Evolutionary conservation across 2,888 invertebrate genomes (phyloP).

Genomic region (Hemicrepidius hirtus): DNA sequence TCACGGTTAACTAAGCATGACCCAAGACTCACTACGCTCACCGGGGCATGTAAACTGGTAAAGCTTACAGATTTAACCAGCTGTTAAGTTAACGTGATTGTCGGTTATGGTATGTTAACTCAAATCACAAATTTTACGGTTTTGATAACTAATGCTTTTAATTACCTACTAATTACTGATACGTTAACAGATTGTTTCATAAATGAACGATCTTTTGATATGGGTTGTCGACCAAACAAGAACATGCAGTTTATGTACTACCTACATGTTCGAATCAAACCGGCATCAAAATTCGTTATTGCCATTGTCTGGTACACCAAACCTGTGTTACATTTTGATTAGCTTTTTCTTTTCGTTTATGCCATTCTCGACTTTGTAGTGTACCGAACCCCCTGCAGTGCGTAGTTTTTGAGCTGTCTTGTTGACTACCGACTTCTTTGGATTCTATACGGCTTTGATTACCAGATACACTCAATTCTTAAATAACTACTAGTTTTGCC

Average conservation of each 20-base stretch:
- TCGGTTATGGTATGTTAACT: constrained; percentile 55
- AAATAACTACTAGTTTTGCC: constrained; percentile 22
- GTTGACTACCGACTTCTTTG: constrained; percentile 10
- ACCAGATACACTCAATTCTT: constrained; percentile 20
- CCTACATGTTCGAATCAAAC: neutral
- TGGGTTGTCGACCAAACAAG: neutral
- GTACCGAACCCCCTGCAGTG: constrained; percentile 16
- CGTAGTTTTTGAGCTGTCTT: constrained; percentile 2
- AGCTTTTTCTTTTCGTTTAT: constrained; percentile 44
- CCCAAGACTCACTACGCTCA: constrained; percentile 56
- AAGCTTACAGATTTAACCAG: constrained; percentile 55
- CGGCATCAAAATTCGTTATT: constrained; percentile 3
- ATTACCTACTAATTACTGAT: constrained; percentile 38
- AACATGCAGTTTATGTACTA: constrained; percentile 1
- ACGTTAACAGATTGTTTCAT: constrained; percentile 27
- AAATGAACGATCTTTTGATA: neutral
- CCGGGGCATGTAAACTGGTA: constrained; percentile 57
- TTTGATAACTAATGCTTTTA: constrained; percentile 44
- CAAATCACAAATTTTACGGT: constrained; percentile 50
- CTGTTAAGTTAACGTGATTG: constrained; percentile 55
- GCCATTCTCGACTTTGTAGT: constrained; percentile 6
- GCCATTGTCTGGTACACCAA: constrained; percentile 43
- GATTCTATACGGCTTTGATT: constrained; percentile 20
- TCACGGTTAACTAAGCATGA: constrained; percentile 60
- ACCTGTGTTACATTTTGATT: constrained; percentile 53